phyloP scores from a whole-genome alignment of 2,888 invertebrate genomes.

The Altica lythri region DNA sequence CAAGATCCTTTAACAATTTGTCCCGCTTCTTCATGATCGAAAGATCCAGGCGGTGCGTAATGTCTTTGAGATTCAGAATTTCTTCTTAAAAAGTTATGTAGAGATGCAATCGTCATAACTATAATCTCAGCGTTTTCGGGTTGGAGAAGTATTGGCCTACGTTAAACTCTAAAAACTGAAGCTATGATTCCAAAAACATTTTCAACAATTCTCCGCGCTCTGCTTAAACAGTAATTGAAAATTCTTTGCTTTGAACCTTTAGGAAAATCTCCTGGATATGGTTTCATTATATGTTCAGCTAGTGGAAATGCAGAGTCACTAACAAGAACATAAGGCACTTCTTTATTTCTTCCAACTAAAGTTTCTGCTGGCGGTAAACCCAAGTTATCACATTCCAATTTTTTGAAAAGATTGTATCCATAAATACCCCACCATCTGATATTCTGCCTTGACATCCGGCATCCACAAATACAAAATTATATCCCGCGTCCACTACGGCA shows the following conservation, averaged over 20 bases:
- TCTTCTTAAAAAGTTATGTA: constrained; percentile 8
- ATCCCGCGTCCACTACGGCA: neutral
- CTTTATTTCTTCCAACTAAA: neutral
- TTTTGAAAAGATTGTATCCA: neutral
- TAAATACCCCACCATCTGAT: neutral
- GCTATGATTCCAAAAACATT: constrained; percentile 14
- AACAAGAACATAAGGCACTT: neutral
- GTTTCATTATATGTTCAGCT: neutral
- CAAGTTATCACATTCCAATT: neutral
- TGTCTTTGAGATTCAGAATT: neutral
- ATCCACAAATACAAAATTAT: neutral
- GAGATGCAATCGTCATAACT: constrained; percentile 5
- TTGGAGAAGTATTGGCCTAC: constrained; percentile 2
- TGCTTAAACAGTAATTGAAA: constrained; percentile 5
- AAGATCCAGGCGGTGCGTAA: constrained; percentile 9
- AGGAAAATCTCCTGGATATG: neutral
- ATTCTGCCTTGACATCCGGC: neutral
- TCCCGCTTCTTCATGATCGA: constrained; percentile 6
- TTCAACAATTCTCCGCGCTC: constrained; percentile 13
- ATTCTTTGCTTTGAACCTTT: neutral
- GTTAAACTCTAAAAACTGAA: constrained; percentile 14
- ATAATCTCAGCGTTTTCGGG: constrained; percentile 6
- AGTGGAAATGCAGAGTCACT: neutral
- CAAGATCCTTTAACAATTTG: constrained; percentile 4
- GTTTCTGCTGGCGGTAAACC: neutral